Conservation (phyloP, 2,113 vertebrate genomes). For the Chascanopsetta lugubris region DNA sequence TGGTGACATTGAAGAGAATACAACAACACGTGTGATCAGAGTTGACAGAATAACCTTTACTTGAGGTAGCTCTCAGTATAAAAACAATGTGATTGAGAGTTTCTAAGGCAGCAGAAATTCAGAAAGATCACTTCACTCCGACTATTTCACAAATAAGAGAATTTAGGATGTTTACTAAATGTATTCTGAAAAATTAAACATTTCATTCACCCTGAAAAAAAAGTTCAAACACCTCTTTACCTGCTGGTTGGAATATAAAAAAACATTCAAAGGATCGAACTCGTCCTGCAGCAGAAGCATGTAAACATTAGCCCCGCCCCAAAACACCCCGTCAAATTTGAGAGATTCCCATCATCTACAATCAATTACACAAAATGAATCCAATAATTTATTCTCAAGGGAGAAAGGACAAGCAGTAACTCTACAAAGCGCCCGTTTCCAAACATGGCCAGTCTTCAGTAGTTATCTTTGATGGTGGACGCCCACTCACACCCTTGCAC, state of each 20-base stretch:
- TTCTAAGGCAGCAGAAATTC: conserved; percentile 66
- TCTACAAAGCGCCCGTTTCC: background rate
- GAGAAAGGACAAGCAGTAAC: conserved; percentile 5
- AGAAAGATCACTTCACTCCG: conserved; percentile 34
- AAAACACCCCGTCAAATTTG: background rate
- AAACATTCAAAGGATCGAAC: background rate
- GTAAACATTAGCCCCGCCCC: background rate
- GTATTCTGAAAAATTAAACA: background rate
- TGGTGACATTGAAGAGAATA: background rate
- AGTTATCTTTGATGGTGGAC: conserved; percentile 3
- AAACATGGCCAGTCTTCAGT: background rate
- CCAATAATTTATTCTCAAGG: conserved; percentile 60
- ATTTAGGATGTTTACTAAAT: background rate
- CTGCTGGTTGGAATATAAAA: too few relatives aligned
- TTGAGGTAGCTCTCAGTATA: conserved; percentile 79
- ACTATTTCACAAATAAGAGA: background rate
- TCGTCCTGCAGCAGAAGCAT: background rate
- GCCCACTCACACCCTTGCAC: background rate
- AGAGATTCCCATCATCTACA: conserved; percentile 5
- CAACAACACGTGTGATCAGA: background rate
- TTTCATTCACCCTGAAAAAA: background rate
- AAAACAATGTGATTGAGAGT: conserved; percentile 56
- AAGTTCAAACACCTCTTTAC: background rate
- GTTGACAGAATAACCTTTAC: conserved; percentile 67
- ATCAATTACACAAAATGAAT: conserved; percentile 34